Conservation (phyloP, 2,888 invertebrate genomes). For the Acrocera orbiculus region DNA sequence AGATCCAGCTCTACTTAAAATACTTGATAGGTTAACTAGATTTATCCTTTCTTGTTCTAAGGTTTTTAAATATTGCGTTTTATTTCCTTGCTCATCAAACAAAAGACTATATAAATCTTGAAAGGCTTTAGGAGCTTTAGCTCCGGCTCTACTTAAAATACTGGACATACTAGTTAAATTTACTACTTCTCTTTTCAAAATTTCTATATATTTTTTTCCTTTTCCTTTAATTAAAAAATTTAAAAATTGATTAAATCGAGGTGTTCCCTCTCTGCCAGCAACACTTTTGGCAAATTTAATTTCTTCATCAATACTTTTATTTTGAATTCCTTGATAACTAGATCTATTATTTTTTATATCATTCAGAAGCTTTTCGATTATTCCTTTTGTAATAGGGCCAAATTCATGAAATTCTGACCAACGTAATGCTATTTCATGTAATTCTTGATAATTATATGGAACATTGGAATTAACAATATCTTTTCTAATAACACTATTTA, state of each 20-base stretch:
- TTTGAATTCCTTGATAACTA: no score
- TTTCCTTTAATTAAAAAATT: constrained; percentile 17
- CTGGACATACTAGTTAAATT: neutral
- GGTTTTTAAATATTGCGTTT: constrained; percentile 11
- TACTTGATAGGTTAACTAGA: constrained; percentile 15
- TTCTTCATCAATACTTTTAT: no score
- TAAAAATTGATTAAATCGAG: constrained; percentile 21
- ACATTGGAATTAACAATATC: no score
- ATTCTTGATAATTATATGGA: no score
- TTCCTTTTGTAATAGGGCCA: no score
- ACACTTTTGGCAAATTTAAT: constrained; percentile 21
- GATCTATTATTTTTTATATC: no score
- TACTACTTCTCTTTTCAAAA: constrained; percentile 1
- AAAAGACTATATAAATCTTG: constrained; percentile 14
- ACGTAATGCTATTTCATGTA: no score
- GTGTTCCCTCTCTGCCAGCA: constrained; percentile 20
- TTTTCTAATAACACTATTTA: no score
- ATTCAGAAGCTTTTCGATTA: no score
- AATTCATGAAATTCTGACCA: no score
- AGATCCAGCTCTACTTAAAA: constrained; percentile 15
- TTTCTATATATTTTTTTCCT: constrained; percentile 1
- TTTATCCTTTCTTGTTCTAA: constrained; percentile 13
- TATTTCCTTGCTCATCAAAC: constrained; percentile 14
- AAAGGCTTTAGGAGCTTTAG: constrained; percentile 8
- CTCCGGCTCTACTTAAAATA: constrained; percentile 11